Base-by-base conservation (phyloP, 2,888 invertebrate species). In the Orchesellides sinensis region DNA sequence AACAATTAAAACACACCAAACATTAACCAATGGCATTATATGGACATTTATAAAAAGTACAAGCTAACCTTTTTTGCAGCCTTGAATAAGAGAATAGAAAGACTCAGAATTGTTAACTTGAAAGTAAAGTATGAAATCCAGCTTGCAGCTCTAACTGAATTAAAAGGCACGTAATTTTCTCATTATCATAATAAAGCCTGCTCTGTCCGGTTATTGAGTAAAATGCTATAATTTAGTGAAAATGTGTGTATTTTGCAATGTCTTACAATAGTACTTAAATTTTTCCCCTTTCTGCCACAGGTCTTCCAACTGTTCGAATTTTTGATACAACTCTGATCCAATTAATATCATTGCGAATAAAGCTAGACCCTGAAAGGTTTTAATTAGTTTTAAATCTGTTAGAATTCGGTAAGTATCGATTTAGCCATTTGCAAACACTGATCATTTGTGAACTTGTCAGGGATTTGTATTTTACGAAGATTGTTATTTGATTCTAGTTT, bases 281-380 rank as follows among this genome's bases (percentile, higher is more conserved):
- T 25, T 17, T 14, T 61, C 66, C 17, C 19, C 17, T 3, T 52
- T 19, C 19, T 52, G 14, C 10, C 70, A 61, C 4, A 78, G 21
- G 4, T 3, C 49, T 10, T 40, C 8, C 10, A 80, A 32, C 10
- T 65, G 70, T 4, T 47, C 1, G 56, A 65, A 72, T 1, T 19
- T 65, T 49, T 80, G 74, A 17, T 65, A 61, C 0, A 84, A 59
- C 54, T 84, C 84, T 0, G 75, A 70, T 12, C 59, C 65, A 10
- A 84, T 84, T 4, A 84, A 45, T 10, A 75, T 52, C 2, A 69
- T 72, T 19, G 80, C 29, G 66, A 84, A 84, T 8, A 80, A n/a
- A 12, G 84, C 19, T 1, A 83, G 29, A 1, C 83, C 83, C 82
- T 82, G 21, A 4, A 32, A 74, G 27, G 10, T 2, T 14, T 17